A percentile compares a stretch with the other conserved stretches of the same genome.
Conservation (phyloP, 1,140 invertebrate species). For the Drosophila sp. region DNA sequence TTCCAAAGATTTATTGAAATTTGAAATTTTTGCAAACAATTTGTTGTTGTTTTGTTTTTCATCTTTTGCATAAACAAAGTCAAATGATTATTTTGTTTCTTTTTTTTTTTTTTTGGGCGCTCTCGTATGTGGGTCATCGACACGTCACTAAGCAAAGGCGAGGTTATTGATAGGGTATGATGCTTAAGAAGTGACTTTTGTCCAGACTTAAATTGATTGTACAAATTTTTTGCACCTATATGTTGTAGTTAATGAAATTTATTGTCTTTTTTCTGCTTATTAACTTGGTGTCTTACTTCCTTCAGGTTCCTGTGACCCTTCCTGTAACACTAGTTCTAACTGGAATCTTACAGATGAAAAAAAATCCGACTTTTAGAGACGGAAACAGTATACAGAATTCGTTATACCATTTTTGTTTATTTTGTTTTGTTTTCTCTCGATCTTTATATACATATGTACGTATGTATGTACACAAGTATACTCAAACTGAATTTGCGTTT, state of each 20-base stretch:
- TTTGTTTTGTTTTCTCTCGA: not conserved
- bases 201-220: not conserved
- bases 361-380: not conserved
- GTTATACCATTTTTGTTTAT: not conserved
- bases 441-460: not conserved
- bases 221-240: not conserved
- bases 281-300: too few species aligned
- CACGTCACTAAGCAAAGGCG: conserved; percentile 42
- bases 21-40: conserved; percentile 14
- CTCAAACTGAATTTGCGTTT: conserved; percentile 38
- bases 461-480: conserved; percentile 8
- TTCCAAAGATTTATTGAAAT: conserved; percentile 18
- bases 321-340: not conserved
- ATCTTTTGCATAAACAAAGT: conserved; percentile 69
- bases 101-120: conserved; percentile 44
- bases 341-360: not conserved
- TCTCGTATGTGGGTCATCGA: conserved; percentile 68
- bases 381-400: not conserved
- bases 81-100: conserved; percentile 51
- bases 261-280: not conserved
- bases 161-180: conserved; percentile 11
- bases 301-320: not conserved
- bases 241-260: not conserved
- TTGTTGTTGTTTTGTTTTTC: conserved; percentile 61
- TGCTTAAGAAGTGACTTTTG: not conserved